phyloP scores from a whole-genome alignment of 2,888 invertebrate species.

The Omphaloscelis lunosa region DNA sequence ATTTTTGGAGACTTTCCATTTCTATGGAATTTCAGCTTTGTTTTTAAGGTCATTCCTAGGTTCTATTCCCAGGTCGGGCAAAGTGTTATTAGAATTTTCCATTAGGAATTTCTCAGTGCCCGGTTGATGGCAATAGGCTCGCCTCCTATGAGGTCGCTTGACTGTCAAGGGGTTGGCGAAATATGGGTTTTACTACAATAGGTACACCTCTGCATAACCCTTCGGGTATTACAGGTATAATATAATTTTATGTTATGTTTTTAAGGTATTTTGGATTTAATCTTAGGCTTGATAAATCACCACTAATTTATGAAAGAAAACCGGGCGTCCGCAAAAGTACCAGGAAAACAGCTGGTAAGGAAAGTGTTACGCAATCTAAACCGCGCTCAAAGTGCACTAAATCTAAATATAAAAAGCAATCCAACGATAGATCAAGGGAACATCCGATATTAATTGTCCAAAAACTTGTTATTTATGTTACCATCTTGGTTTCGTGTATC shows the following conservation, averaged over 20 bases:
- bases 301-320: not conserved
- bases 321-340: not conserved
- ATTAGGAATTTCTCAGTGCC: not conserved
- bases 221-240: not conserved
- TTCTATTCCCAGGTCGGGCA: not conserved
- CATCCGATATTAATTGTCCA: slow-evolving; percentile 87
- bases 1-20: slow-evolving; percentile 25
- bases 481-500: slow-evolving; percentile 82
- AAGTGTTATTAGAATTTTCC: not conserved
- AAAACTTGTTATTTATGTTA: slow-evolving; percentile 87
- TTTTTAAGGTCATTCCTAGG: not conserved
- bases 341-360: not conserved
- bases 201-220: not conserved
- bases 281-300: too few species aligned
- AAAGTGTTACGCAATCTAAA: slow-evolving; percentile 1
- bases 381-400: slow-evolving; percentile 45
- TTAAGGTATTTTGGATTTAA: not conserved
- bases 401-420: slow-evolving; percentile 76
- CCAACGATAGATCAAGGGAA: slow-evolving; percentile 82
- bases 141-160: too few species aligned
- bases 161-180: too few species aligned
- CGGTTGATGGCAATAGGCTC: not conserved
- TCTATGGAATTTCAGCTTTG: not conserved
- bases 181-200: not conserved
- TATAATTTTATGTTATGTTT: not conserved